A percentile compares a stretch with the other conserved stretches of the same genome.
Conservation (phyloP, 2,888 invertebrate species). For the Encarsia formosa region DNA sequence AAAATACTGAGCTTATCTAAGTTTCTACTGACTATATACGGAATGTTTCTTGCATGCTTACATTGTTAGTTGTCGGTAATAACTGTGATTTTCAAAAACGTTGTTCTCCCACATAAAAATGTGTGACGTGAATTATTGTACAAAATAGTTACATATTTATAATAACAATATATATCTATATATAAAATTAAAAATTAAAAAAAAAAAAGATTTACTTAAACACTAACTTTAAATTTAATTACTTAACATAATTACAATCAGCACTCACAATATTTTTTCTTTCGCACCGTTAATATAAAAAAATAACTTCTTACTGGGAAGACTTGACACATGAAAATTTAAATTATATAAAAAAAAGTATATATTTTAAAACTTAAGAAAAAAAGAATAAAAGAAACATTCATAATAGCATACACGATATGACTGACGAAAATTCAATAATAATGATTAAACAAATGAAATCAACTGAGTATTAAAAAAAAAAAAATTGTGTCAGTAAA, state of each 20-base stretch:
- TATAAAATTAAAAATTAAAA: constrained; percentile 45
- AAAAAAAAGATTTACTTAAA: constrained; percentile 44
- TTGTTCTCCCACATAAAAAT: constrained; percentile 20
- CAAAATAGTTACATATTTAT: constrained; percentile 45
- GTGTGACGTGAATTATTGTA: constrained; percentile 39
- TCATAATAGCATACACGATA: constrained; percentile 19
- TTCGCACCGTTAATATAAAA: constrained; percentile 36
- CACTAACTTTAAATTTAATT: constrained; percentile 37
- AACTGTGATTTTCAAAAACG: constrained; percentile 14
- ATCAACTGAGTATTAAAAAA: constrained; percentile 8
- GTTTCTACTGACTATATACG: constrained; percentile 17
- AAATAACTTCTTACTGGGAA: constrained; percentile 21
- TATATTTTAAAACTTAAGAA: constrained; percentile 5
- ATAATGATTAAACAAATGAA: constrained; percentile 18
- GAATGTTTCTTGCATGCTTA: constrained; percentile 20
- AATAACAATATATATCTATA: constrained; percentile 46
- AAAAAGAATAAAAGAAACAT: constrained; percentile 1
- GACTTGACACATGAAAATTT: constrained; percentile 19
- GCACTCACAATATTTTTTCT: constrained; percentile 41
- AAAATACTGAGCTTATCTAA: constrained; percentile 18
- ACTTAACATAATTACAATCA: constrained; percentile 33
- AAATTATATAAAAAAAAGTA: constrained; percentile 15
- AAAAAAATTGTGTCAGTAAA: constrained; percentile 16
- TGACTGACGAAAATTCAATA: constrained; percentile 21
- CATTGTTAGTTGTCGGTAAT: constrained; percentile 23